These are phyloP conservation scores for Microctenopoma steveboyesi DNA, from an alignment of 2,797 vertebrate genomes.

Conservation along the genomic window DNA sequence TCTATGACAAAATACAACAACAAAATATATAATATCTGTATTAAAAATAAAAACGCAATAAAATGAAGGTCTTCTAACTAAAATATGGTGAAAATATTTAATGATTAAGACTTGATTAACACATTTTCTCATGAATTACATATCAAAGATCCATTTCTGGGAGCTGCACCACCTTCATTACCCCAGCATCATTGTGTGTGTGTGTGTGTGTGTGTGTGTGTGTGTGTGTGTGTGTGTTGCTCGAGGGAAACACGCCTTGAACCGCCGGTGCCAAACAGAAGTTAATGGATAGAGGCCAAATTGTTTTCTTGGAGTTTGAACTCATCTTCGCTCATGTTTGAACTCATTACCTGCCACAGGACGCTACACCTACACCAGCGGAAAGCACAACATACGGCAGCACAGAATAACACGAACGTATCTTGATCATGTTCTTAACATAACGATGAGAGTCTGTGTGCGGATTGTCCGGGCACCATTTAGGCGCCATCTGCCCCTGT, in stretches of 20 bases:
- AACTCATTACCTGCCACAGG: slow-evolving; percentile 6
- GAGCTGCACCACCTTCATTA: slow-evolving; percentile 1
- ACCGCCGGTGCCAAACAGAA: slow-evolving; percentile 34
- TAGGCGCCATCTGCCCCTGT: slow-evolving; percentile 76
- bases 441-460: slow-evolving; percentile 1
- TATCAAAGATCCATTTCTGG: too few species aligned
- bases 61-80: too few species aligned
- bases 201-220: not conserved
- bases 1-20: too few species aligned
- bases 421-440: not conserved
- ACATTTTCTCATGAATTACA: too few species aligned
- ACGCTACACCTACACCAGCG: not conserved
- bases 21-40: too few species aligned
- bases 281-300: slow-evolving; percentile 1
- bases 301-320: slow-evolving; percentile 22
- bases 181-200: not conserved
- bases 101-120: too few species aligned
- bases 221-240: not conserved
- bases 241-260: not conserved
- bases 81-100: too few species aligned
- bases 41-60: too few species aligned
- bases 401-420: not conserved
- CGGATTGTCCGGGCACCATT: slow-evolving; percentile 49
- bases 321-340: slow-evolving; percentile 4
- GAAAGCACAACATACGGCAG: not conserved